Percentiles rank a stretch among this genome's conserved stretches.
Conservation (phyloP, 2,113 vertebrate genomes). For the Telmatochromis sp. region DNA sequence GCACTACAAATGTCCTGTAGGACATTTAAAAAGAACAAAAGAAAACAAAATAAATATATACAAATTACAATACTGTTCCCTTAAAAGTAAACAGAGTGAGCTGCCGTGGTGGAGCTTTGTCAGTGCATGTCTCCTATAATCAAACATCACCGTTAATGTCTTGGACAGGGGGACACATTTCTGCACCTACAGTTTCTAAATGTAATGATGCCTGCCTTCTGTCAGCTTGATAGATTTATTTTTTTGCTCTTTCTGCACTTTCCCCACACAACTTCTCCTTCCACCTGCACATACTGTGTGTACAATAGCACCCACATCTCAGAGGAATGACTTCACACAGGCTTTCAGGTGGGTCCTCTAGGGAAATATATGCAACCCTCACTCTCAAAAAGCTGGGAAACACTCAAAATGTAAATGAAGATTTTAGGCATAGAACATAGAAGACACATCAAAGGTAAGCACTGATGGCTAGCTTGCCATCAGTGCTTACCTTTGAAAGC, state of each 20-base stretch:
- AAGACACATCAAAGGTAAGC: not conserved
- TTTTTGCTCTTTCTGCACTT: not conserved
- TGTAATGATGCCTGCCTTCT: not conserved
- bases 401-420: not conserved
- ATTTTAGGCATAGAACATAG: not conserved
- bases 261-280: not conserved
- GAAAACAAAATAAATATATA: not conserved
- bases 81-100: not conserved
- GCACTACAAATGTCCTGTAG: fast-evolving
- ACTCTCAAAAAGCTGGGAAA: not conserved
- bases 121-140: fast-evolving
- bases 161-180: not conserved
- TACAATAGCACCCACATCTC: not conserved
- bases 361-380: not conserved
- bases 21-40: not conserved
- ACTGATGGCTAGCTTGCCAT: not conserved
- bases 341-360: not conserved
- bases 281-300: not conserved
- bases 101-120: not conserved
- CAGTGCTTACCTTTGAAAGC: not conserved
- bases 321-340: not conserved
- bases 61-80: not conserved
- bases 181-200: fast-evolving
- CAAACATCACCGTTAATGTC: not conserved
- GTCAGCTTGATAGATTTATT: not conserved